Evolutionary conservation across 1,140 invertebrate genomes (phyloP).

Genomic region (Frieseomelitta varia): DNA sequence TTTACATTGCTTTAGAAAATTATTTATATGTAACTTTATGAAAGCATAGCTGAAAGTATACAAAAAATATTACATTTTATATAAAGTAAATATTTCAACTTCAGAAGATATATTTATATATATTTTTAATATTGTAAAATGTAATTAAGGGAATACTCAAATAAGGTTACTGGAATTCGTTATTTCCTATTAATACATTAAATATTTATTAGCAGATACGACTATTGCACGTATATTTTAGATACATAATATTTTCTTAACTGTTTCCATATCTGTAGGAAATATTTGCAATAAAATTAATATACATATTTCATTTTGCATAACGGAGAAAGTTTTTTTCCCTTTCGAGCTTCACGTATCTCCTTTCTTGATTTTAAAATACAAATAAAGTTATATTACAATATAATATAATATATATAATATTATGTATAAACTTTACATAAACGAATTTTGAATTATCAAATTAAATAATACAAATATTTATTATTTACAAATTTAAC

Average conservation of each 20-base stretch:
- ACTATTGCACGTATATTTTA: conserved; percentile 45
- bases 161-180: conserved; percentile 24
- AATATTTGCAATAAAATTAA: conserved; percentile 53
- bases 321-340: conserved; percentile 18
- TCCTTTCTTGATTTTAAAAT: not conserved
- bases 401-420: not conserved
- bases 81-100: not conserved
- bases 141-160: not conserved
- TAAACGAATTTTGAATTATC: conserved; percentile 22
- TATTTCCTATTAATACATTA: conserved; percentile 43
- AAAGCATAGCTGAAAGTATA: conserved; percentile 14
- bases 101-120: not conserved
- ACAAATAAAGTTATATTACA: conserved; percentile 2
- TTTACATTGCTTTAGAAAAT: conserved; percentile 4
- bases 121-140: not conserved
- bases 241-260: conserved; percentile 44
- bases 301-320: conserved; percentile 47
- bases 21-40: not conserved
- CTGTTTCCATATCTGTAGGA: conserved; percentile 42
- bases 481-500: conserved; percentile 24
- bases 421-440: not conserved
- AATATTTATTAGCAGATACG: conserved; percentile 46
- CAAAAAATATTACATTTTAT: conserved; percentile 4
- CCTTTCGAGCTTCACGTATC: not conserved
- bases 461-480: conserved; percentile 29